phyloP scores from a whole-genome alignment of 2,888 invertebrate species.

The Limenitis camilla region DNA sequence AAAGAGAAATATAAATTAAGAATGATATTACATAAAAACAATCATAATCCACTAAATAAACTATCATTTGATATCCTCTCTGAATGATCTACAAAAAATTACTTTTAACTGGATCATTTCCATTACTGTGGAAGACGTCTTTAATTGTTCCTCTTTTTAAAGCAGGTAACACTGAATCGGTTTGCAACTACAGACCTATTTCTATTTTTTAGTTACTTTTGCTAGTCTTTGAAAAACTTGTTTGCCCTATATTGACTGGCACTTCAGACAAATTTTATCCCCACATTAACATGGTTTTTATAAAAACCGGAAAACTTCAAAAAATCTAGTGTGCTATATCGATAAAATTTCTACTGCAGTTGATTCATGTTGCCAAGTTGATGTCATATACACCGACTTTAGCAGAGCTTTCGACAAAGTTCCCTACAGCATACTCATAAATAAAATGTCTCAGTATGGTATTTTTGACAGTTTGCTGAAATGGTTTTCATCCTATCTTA shows the following conservation, averaged over 20 bases:
- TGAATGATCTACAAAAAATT: constrained; percentile 16
- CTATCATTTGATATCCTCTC: constrained; percentile 4
- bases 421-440: constrained; percentile 6
- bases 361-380: constrained; percentile 8
- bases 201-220: constrained; percentile 15
- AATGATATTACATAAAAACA: not conserved
- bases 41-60: not conserved
- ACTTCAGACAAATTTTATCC: constrained; percentile 7
- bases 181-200: constrained; percentile 21
- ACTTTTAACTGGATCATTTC: constrained; percentile 15
- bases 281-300: constrained; percentile 17
- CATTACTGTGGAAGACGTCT: constrained; percentile 17
- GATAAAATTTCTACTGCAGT: constrained; percentile 2
- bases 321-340: constrained; percentile 13
- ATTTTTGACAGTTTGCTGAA: constrained; percentile 10
- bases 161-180: not conserved
- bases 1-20: too few species aligned
- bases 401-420: constrained; percentile 22
- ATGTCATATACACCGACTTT: constrained; percentile 22
- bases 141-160: constrained; percentile 20
- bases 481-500: constrained; percentile 14
- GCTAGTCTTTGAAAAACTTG: constrained; percentile 19
- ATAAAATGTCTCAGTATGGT: constrained; percentile 13
- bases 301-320: constrained; percentile 10
- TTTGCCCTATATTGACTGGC: constrained; percentile 1